Evolutionary conservation across 2,797 vertebrate genomes (phyloP).

Genomic region (Falco rusticolus): DNA sequence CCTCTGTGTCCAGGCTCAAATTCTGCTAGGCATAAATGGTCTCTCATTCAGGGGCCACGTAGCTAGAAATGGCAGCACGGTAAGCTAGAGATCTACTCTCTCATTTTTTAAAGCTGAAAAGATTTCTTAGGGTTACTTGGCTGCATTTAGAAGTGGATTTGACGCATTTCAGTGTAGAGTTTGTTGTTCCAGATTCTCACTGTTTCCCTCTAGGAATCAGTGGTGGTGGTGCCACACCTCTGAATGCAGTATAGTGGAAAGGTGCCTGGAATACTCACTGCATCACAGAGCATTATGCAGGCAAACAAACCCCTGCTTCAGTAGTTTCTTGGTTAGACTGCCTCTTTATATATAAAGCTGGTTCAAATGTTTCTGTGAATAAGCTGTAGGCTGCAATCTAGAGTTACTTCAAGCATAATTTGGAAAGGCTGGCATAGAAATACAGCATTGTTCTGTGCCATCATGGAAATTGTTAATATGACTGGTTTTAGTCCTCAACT

Average conservation of each 20-base stretch:
- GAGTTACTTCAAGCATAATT: neutral
- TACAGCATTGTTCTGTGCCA: neutral
- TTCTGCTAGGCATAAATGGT: neutral
- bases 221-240: neutral
- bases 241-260: neutral
- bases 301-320: neutral
- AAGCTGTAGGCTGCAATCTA: neutral
- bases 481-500: neutral
- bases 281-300: neutral
- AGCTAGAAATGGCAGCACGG: fast-evolving
- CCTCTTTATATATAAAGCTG: neutral
- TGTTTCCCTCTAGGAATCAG: neutral
- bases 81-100: neutral
- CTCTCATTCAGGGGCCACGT: neutral
- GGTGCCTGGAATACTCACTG: neutral
- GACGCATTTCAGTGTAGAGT: neutral
- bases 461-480: neutral
- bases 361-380: neutral
- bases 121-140: neutral
- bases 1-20: neutral
- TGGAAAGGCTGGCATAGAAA: neutral
- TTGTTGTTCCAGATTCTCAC: neutral
- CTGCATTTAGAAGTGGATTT: neutral
- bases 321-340: neutral
- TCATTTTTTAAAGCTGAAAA: neutral